Percentiles rank a stretch among this genome's conserved stretches.
Conservation (phyloP, 2,888 invertebrate genomes). For the Molorchus minor region DNA sequence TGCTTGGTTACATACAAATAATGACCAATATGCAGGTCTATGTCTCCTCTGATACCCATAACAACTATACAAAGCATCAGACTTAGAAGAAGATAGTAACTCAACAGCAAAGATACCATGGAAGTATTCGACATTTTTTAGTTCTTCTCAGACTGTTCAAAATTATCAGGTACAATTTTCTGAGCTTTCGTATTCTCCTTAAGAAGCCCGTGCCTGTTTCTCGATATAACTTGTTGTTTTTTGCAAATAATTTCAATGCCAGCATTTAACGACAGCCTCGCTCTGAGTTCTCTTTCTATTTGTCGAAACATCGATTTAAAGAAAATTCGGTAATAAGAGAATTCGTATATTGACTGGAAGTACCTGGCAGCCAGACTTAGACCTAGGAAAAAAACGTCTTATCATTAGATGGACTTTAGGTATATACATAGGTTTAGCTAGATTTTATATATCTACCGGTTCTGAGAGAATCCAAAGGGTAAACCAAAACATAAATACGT, state of each 20-base stretch:
- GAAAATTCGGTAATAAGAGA: slow-evolving; percentile 4
- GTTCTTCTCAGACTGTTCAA: slow-evolving; percentile 29
- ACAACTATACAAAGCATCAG: slow-evolving; percentile 22
- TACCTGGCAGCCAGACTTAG: neutral
- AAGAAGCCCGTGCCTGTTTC: slow-evolving; percentile 20
- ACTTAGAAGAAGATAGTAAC: slow-evolving; percentile 27
- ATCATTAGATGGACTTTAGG: too few species aligned
- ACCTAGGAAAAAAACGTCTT: neutral
- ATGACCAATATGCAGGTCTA: neutral
- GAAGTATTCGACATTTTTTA: neutral
- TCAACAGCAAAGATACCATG: slow-evolving; percentile 12
- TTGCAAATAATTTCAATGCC: too few species aligned
- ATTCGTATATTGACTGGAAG: neutral
- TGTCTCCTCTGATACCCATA: slow-evolving; percentile 16
- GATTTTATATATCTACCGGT: too few species aligned
- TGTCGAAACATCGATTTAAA: slow-evolving; percentile 6
- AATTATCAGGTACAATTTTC: slow-evolving; percentile 30
- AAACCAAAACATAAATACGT: neutral
- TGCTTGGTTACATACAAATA: slow-evolving; percentile 6
- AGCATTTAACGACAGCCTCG: neutral
- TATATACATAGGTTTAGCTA: too few species aligned
- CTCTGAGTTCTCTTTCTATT: slow-evolving; percentile 1
- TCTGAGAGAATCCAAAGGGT: too few species aligned
- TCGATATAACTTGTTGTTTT: neutral
- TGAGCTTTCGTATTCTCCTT: slow-evolving; percentile 26